Evolutionary conservation across 1,140 invertebrate genomes (phyloP).

Genomic region (Drosophila gunungcola): DNA sequence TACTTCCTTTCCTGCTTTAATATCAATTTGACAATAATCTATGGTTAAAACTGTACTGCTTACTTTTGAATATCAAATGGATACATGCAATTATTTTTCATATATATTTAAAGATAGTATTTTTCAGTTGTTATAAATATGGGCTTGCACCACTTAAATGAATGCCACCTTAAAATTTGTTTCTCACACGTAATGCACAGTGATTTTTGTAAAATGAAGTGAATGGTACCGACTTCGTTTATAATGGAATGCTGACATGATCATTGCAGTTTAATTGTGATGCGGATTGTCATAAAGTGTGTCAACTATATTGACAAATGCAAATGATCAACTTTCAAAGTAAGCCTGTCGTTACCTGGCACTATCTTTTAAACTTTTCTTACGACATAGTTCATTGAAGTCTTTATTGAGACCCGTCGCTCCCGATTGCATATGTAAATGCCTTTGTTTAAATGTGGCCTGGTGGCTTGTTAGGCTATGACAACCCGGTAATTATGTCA

Average conservation of each 20-base stretch:
- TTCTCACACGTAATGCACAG: constrained; percentile 10
- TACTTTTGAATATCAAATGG: too few relatives aligned
- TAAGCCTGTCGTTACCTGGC: background rate
- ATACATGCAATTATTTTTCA: too few relatives aligned
- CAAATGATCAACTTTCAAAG: constrained; percentile 26
- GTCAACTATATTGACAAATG: constrained; percentile 24
- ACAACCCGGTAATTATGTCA: constrained; percentile 45
- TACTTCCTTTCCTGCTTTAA: too few relatives aligned
- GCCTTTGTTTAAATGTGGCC: background rate
- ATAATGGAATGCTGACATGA: constrained; percentile 38
- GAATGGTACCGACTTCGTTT: constrained; percentile 31
- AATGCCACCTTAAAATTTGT: background rate
- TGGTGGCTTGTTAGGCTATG: constrained; percentile 20
- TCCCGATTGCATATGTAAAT: background rate
- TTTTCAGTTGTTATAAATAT: too few relatives aligned
- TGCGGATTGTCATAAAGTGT: constrained; percentile 8
- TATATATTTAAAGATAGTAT: too few relatives aligned
- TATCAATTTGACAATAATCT: too few relatives aligned
- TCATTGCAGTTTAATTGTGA: constrained; percentile 1
- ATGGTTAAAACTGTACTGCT: too few relatives aligned
- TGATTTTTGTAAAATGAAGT: constrained; percentile 32
- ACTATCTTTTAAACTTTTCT: background rate
- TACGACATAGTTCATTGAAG: constrained; percentile 5
- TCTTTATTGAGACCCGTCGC: constrained; percentile 14
- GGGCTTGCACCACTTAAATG: too few relatives aligned